Base-by-base conservation (phyloP, 2,888 invertebrate species). In the Hemistola chrysoprasaria region DNA sequence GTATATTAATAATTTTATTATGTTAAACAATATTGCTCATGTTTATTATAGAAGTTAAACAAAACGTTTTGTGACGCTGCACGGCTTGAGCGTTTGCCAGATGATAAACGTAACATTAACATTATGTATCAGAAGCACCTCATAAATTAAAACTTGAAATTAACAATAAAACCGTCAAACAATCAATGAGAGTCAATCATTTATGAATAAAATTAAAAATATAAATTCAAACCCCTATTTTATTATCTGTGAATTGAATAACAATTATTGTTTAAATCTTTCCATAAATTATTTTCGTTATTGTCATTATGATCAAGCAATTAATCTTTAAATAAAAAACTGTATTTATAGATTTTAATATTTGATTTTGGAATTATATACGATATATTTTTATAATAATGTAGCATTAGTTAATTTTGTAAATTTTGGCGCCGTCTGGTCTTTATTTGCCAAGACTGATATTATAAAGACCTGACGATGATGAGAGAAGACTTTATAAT, bases 171-270 rank as follows among this genome's bases (percentile, higher is more conserved):
- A 47, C 49, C 46, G 56, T 47, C 53, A 50, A 37, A 56, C 44
- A 56, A 55, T 44, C 47, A 49, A 60, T 59, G 48, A 58, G 54
- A 59, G 38, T 56, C 47, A 47, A 56, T 43, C 24, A 31, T 48
- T 37, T 54, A 59, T 47, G 47, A 52, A 34, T 30, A 8, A 60
- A 65, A 56, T 52, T 56, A 58, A 47, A 53, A 52, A 60, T 74
- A 87, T 86, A 80, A 83, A 86, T 87, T 84, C 88, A 82, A 78
- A 75, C 78, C 78, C 76, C 66, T 40, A 47, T 74, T 87, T 87
- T 87, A 88, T 86, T 78, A 82, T 74, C 86, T 86, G 85, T 53
- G 70, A 87, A 87, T 69, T 75, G 62, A 66, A 66, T 56, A 60
- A 59, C 70, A 66, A 79, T 77, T 72, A 75, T 78, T 78, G 68